Evolutionary conservation across 2,797 vertebrate species (phyloP), one percentile per base, ranked within the genome.

Genomic region (Choloepus didactylus): DNA sequence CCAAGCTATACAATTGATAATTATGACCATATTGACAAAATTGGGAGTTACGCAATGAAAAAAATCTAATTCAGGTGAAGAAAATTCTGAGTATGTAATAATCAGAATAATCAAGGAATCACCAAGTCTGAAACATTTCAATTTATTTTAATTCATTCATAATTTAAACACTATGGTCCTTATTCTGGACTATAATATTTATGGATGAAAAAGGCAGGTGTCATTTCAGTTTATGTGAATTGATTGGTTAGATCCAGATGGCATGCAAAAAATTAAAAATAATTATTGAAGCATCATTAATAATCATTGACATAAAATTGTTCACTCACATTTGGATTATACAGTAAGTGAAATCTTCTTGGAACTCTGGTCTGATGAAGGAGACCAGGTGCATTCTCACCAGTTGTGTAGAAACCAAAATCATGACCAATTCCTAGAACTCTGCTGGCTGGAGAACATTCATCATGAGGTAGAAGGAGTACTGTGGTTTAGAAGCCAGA

Each of bases 231-330:
- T 73, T 89, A n/a, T 62, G 21, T 89, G n/a, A 84, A 35, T 21
- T 62, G 15, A 81, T 27, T 84, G 8, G 6, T 38, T 91, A 23
- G 86, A 87, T 66, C 25, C 35, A n/a, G 0, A 5, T 38, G 69
- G 2, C 76, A 84, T 62, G 27, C 4, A 94, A 94, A 3, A 93
- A 83, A 59, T 86, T 51, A n/a, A 60, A 94, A 82, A 76, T 70
- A 23, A 60, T 38, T 86, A 83, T 35, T 66, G 21, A 81, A 23
- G 5, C 6, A 35, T 54, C 29, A 72, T 70, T 72, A 69, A 62
- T 73, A 29, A 10, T 69, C 29, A 56, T n/a, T 25, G 4, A 67
- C 41, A 82, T 35, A 49, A 27, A 94, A 54, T n/a, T 88, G 27
- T 80, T 80, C 60, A 75, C 11, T 15, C n/a, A 54, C 2, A 21